Evolutionary conservation across 35 echinoderm and acorn worm species (phyloP), one percentile per base, ranked within the genome.

Genomic region (Strongylocentrotus purpuratus): DNA sequence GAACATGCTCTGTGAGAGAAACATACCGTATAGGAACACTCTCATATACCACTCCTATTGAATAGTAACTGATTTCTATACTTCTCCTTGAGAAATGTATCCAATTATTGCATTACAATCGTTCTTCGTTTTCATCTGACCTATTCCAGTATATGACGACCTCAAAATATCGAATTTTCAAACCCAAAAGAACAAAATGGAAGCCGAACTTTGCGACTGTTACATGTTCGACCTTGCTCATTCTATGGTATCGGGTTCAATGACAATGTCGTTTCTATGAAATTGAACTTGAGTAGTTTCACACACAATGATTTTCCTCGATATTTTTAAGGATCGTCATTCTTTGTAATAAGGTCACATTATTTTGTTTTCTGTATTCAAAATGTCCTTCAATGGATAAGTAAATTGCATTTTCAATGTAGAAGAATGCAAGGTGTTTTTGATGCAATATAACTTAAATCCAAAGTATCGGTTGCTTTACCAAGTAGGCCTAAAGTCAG

Each of bases 191-290:
- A 78, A 78, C 28, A 15, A 9, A 78, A 15, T 78, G 6, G 22
- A 78, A 78, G 28, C 65, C 28, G 65, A 78, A 78, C 65, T 78
- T 70, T 78, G 65, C 65, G 20, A 78, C 65, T 78, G 65, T 78
- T 78, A n/a, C 65, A 28, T 78, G 65, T 78, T n/a, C 25, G 25
- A 78, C 65, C 65, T 78, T 78, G 65, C 20, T 78, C 65, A 78
- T 78, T 78, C 25, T 4, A n/a, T n/a, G 65, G 65, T 78, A 78
- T 78, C 65, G 20, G 25, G 28, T 78, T 78, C 65, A 78, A 78
- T 78, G 65, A 78, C 65, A 78, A 78, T 78, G 65, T 78, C 65
- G 65, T 78, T 78, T 78, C 65, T 78, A 78, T 78, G 28, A 78
- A 78, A 78, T 28, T 78, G 20, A 22, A 28, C 65, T 78, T 78